phyloP scores from a whole-genome alignment of 2,888 invertebrate genomes.

The Tachina fera region DNA sequence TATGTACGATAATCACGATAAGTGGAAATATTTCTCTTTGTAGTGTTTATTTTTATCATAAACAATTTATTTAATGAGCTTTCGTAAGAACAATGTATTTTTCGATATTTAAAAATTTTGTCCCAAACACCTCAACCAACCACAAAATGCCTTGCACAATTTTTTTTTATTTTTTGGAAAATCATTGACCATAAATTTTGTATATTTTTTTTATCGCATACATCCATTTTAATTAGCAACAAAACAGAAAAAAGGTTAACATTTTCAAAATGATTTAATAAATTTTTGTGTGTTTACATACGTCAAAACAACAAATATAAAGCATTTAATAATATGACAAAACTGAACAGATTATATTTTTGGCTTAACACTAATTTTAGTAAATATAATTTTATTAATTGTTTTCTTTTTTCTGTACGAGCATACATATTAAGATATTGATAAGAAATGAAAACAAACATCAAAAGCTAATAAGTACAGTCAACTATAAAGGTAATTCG shows the following conservation, averaged over 20 bases:
- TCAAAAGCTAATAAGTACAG: background rate
- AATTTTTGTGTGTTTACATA: slow-evolving; percentile 35
- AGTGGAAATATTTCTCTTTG: background rate
- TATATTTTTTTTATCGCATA: slow-evolving; percentile 19
- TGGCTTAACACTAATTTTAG: slow-evolving; percentile 16
- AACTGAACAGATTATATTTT: slow-evolving; percentile 16
- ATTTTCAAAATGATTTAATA: slow-evolving; percentile 28
- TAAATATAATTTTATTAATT: slow-evolving; percentile 1
- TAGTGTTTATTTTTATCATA: background rate
- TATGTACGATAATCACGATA: too few species aligned
- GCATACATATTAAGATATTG: slow-evolving; percentile 20
- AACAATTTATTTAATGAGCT: background rate
- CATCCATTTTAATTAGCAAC: slow-evolving; percentile 40
- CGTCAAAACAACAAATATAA: slow-evolving; percentile 52
- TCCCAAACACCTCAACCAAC: slow-evolving; percentile 13
- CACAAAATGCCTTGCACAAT: background rate
- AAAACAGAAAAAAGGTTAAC: slow-evolving; percentile 19
- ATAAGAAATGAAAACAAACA: background rate
- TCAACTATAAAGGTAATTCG: background rate
- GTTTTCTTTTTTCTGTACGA: background rate
- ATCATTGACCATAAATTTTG: slow-evolving; percentile 53
- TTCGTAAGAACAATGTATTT: background rate
- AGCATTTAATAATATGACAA: slow-evolving; percentile 58
- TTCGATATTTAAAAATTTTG: slow-evolving; percentile 8
- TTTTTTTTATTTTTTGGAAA: slow-evolving; percentile 33